Conservation (phyloP, 2,797 vertebrate genomes). For the Fistularia commersonii region DNA sequence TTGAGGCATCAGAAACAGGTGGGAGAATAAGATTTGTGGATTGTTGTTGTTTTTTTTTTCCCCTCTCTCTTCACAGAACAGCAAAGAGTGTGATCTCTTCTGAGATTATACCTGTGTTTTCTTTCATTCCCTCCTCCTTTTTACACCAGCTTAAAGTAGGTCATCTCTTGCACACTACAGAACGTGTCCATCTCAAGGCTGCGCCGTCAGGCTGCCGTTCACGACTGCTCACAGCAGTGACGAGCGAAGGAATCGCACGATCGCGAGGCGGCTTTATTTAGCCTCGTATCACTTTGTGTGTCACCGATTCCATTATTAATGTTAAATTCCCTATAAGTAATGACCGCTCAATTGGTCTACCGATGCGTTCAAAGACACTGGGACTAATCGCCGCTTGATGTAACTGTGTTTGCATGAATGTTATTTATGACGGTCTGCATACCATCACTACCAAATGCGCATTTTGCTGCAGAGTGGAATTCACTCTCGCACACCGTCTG, state of each 20-base stretch:
- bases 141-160: too few relatives aligned
- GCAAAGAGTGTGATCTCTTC: too few relatives aligned
- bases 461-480: too few relatives aligned
- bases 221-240: too few relatives aligned
- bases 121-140: too few relatives aligned
- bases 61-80: too few relatives aligned
- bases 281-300: constrained; percentile 1
- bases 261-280: constrained; percentile 9
- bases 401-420: constrained; percentile 8
- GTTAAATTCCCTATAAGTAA: constrained; percentile 18
- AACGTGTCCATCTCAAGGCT: too few relatives aligned
- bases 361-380: constrained; percentile 20
- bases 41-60: not conserved
- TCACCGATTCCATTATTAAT: constrained; percentile 15
- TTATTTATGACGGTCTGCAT: not conserved
- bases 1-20: constrained; percentile 8
- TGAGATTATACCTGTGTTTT: too few relatives aligned
- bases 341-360: constrained; percentile 20
- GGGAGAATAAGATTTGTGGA: constrained; percentile 1
- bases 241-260: not conserved
- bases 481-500: constrained; percentile 11
- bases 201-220: too few relatives aligned
- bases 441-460: constrained; percentile 3
- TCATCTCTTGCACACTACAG: too few relatives aligned
- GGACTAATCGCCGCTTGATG: constrained; percentile 24